phyloP scores from a whole-genome alignment of 2,888 invertebrate species.

The Boloria euphrosyne region DNA sequence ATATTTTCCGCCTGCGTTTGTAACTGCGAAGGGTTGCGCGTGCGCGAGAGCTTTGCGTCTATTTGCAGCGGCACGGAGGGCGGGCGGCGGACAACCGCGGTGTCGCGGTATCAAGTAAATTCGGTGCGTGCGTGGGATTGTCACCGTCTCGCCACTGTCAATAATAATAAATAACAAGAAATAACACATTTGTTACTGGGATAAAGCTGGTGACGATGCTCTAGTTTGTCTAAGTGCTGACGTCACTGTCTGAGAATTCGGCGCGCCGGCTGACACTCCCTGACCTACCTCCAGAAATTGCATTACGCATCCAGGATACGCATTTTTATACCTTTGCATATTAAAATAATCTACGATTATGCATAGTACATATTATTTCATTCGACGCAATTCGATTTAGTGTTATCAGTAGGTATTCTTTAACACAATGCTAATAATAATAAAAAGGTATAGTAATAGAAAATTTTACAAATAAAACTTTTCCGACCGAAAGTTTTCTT shows the following conservation, averaged over 20 bases:
- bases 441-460: no score
- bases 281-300: conserved; percentile 75
- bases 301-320: conserved; percentile 35
- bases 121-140: conserved; percentile 71
- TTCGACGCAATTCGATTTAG: no score
- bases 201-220: conserved; percentile 74
- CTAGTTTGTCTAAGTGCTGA: conserved; percentile 78
- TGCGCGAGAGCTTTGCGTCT: conserved; percentile 44
- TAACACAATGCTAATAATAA: no score
- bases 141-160: conserved; percentile 78
- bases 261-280: conserved; percentile 65
- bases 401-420: no score
- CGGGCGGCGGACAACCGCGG: conserved; percentile 50
- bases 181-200: conserved; percentile 73
- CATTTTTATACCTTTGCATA: background rate
- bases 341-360: background rate
- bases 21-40: conserved; percentile 14
- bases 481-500: no score
- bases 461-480: no score
- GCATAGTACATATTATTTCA: background rate
- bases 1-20: conserved; percentile 31
- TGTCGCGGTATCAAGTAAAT: conserved; percentile 58
- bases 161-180: conserved; percentile 78
- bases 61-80: conserved; percentile 62
- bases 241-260: conserved; percentile 81